Base-by-base conservation (phyloP, 2,888 invertebrate genomes). In the Orgyia antiqua region DNA sequence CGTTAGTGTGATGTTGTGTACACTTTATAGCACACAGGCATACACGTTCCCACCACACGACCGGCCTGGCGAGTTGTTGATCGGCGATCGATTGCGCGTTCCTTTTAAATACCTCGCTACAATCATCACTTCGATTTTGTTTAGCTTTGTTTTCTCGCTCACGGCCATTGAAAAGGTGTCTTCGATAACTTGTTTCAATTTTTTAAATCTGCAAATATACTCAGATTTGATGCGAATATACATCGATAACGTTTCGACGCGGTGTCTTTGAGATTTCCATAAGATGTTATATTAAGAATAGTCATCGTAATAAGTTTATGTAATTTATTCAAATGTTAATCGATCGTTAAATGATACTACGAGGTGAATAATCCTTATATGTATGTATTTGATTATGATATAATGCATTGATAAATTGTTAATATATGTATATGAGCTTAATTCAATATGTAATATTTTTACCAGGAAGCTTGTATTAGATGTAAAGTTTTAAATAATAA, bases 11-110 rank as follows among this genome's bases (percentile, higher is more conserved):
- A 26, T 2, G 2, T 39, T 43, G 31, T 33, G 26, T 34, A 31
- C 24, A 28, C 24, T 15, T 18, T 10, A 19, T 13, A 18, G 21
- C 45, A 42, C 49, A 48, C 52, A 45, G 54, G 45, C 48, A 57
- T 59, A 47, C 38, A 45, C 42, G 34, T 20, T 21, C 25, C 10
- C 32, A 24, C 30, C 33, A 29, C 40, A 35, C 47, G 59, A 72
- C 72, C 67, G 68, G 70, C 65, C 56, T 43, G 50, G 51, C 55
- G 56, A 54, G 60, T 57, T 52, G 50, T 49, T 48, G 68, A 74
- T 76, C 70, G 64, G 58, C 64, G 63, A 75, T 78, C 73, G 79
- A 79, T 78, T 70, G 68, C 66, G 60, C 63, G 64, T 58, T 53
- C 64, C 57, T 58, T 63, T 65, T 63, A 68, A 69, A 70, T 63